phyloP scores from a whole-genome alignment of 1,140 invertebrate species.

The Ceratosolen solmsi region DNA sequence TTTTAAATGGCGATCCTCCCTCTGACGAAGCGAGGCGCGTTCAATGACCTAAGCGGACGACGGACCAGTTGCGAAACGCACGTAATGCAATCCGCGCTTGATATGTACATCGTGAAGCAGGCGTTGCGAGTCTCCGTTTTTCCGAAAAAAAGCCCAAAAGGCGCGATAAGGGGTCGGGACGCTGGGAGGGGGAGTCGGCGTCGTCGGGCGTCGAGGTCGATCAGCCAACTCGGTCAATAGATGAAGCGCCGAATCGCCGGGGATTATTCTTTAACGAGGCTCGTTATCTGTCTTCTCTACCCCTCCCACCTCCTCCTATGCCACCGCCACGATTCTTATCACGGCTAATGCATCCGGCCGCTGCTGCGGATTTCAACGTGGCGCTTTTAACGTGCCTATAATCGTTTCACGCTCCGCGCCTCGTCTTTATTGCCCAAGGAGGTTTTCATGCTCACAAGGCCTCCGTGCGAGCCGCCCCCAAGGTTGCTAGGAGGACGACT shows the following conservation, averaged over 20 bases:
- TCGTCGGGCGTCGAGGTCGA: neutral
- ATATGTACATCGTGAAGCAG: no score
- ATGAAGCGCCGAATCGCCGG: constrained; percentile 19
- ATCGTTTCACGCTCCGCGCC: constrained; percentile 36
- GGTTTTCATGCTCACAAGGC: constrained; percentile 38
- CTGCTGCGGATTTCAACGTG: no score
- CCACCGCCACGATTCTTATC: neutral
- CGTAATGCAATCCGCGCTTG: no score
- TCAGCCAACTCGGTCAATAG: neutral
- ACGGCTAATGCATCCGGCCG: neutral
- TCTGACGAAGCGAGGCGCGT: no score
- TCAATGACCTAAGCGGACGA: no score
- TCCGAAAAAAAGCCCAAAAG: no score
- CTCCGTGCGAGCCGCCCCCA: neutral
- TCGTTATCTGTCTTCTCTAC: neutral
- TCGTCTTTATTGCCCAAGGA: constrained; percentile 22
- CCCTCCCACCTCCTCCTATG: no score
- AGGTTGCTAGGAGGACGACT: constrained; percentile 31
- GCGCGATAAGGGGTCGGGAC: no score
- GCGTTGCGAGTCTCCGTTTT: no score
- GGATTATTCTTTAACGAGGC: constrained; percentile 7
- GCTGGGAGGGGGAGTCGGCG: no score
- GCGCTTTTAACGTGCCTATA: constrained; percentile 25
- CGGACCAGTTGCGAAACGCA: no score
- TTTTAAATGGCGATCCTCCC: no score